These are phyloP conservation scores for Malthinus seriepunctatus DNA, from an alignment of 2,888 invertebrate species.

Conservation along the genomic window DNA sequence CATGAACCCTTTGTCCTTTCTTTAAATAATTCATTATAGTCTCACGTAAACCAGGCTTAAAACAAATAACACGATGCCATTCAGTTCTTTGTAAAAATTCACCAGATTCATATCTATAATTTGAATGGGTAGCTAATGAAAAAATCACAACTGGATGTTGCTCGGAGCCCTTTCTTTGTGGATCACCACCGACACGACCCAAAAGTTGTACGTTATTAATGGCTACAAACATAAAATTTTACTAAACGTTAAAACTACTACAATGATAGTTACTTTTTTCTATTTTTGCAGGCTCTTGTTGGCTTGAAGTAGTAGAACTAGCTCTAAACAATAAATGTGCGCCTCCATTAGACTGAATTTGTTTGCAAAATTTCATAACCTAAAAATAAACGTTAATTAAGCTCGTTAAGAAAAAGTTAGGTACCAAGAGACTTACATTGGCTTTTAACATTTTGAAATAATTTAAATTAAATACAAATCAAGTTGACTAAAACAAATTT, in stretches of 20 bases:
- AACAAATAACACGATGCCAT: slow-evolving; percentile 89
- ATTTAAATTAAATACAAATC: too few species aligned
- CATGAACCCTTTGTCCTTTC: slow-evolving; percentile 84
- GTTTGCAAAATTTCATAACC: slow-evolving; percentile 11
- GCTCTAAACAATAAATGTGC: slow-evolving; percentile 1
- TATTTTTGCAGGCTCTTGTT: slow-evolving; percentile 46
- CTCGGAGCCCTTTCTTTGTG: slow-evolving; percentile 79
- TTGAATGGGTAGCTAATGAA: slow-evolving; percentile 86
- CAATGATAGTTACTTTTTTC: slow-evolving; percentile 47
- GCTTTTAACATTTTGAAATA: too few species aligned
- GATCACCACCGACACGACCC: slow-evolving; percentile 87
- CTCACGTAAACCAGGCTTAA: slow-evolving; percentile 81
- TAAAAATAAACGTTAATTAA: slow-evolving; percentile 1
- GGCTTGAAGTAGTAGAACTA: slow-evolving; percentile 31
- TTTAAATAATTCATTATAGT: slow-evolving; percentile 76
- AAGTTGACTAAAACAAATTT: too few species aligned
- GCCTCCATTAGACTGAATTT: background rate
- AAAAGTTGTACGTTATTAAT: slow-evolving; percentile 83
- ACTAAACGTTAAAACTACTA: background rate
- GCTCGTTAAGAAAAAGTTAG: too few species aligned
- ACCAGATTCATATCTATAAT: slow-evolving; percentile 79
- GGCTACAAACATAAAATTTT: slow-evolving; percentile 57
- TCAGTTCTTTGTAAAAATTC: slow-evolving; percentile 85
- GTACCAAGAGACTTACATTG: too few species aligned
- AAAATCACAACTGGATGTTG: slow-evolving; percentile 87